Conservation (phyloP, 2,797 vertebrate genomes). For the Octomys mimax region DNA sequence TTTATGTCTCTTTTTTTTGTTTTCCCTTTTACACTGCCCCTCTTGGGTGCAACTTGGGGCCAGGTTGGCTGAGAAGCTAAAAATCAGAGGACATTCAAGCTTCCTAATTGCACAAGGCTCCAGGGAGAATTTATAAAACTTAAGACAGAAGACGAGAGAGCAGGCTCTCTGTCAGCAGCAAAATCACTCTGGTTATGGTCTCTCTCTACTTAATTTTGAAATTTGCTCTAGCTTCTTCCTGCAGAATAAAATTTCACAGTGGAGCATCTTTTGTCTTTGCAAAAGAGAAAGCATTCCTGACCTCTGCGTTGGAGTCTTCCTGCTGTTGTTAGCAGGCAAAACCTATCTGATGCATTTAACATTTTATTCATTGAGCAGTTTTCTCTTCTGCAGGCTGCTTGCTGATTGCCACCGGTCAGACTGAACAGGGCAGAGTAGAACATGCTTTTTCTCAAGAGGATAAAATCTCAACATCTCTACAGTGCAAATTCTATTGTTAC, state of each 20-base stretch:
- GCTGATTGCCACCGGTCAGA: neutral
- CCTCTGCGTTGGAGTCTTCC: neutral
- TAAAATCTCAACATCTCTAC: neutral
- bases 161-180: neutral
- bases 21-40: neutral
- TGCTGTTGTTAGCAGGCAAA: neutral
- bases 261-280: slow-evolving; percentile 23
- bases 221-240: neutral
- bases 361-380: neutral
- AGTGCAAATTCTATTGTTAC: neutral
- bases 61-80: neutral
- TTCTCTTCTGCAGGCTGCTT: neutral
- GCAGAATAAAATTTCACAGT: slow-evolving; percentile 47
- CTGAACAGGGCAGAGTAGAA: slow-evolving; percentile 2
- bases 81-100: neutral
- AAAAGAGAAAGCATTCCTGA: slow-evolving; percentile 7
- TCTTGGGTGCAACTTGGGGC: neutral
- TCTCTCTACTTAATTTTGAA: slow-evolving; percentile 47
- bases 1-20: neutral
- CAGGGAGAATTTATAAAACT: neutral
- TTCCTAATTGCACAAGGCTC: neutral
- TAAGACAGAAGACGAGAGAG: neutral
- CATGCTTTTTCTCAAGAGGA: slow-evolving; percentile 42
- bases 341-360: neutral
- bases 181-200: neutral